Evolutionary conservation across 2,797 vertebrate species (phyloP), one percentile per base, ranked within the genome.

Genomic region (Pyrrhura leucotis): DNA sequence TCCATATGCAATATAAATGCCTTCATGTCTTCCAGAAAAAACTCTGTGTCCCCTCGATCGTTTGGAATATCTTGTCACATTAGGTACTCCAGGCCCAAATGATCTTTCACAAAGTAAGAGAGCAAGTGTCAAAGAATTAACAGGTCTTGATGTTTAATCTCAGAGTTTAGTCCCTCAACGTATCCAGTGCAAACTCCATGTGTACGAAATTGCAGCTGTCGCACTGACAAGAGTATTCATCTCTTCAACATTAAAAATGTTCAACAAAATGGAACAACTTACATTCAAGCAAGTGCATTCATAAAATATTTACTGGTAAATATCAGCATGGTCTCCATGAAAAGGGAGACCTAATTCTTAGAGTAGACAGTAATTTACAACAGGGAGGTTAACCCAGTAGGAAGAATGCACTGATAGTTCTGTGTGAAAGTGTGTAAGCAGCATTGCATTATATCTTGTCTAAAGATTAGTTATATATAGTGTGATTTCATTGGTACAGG

Each of bases 401-500:
- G 72, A 84, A 72, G 83, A 88, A 86, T n/a, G 53, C 73, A n/a
- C 50, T 40, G 79, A 73, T 91, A 75, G 78, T 80, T 94, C 89
- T 66, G 28, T 4, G n/a, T 91, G 78, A 66, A 96, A 89, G 78
- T 75, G 87, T 78, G 87, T 82, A 86, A 92, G 75, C 63, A 75
- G 79, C 35, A 39, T 42, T 69, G 69, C 45, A 45, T 89, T 81
- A 28, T 81, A 91, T 92, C 85, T 81, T 75, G 50, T 81, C 79
- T 85, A 69, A 88, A 86, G 92, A 91, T 91, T 93, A 95, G 88
- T 88, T 90, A 62, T 91, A 68, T 69, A 50, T 6, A 31, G 45
- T 37, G 48, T 88, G 95, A 93, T 96, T 96, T 78, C 87, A 95
- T 96, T 76, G 0, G 76, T 48, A n/a, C 69, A 94, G 89, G 76